Base-by-base conservation (phyloP, 2,797 vertebrate species). In the Sebastes diploproa region DNA sequence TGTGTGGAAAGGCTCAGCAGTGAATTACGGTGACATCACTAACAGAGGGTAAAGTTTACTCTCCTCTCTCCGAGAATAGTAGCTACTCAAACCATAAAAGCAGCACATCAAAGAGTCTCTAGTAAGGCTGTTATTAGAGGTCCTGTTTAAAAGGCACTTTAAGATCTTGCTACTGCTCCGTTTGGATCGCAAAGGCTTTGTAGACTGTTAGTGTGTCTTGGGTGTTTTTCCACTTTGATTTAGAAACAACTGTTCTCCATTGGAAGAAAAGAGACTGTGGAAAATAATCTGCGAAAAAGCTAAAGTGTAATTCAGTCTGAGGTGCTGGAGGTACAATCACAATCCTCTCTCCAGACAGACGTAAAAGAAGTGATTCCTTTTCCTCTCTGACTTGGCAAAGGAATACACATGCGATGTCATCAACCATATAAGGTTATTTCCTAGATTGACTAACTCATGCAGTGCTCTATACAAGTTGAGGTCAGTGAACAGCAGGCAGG, bases 401-500 rank as follows among this genome's bases (percentile, higher is more conserved):
- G 14, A 73, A 62, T 27, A 32, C 75, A 70, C 32, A 71, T 32
- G 11, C 42, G 50, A 77, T 27, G 64, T 10, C 68, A 65, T 66
- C 16, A 27, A 76, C 88, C 85, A 72, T 87, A 87, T 73, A 90
- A 80, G 85, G 88, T 63, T 23, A 70, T 83, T 80, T 80, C 27
- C 67, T 72, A 23, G 56, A 77, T 2, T 55, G 38, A 81, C 71
- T n/a, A 70, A 62, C 81, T 25, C 75, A 36, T 69, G 81, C 55
- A 20, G 84, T 18, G 89, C 72, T 81, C 74, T 83, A 77, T 77
- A 69, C 62, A 69, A 83, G 68, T 58, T 64, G 65, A 83, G 86
- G 82, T 90, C 91, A 90, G 78, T 83, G 76, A 89, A 61, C 83
- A 88, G 81, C 81, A 86, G 79, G 83, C 75, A 74, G 79, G 84